These are phyloP conservation scores for Erythrolamprus reginae DNA, from an alignment of 2,113 vertebrate genomes.

Conservation along the genomic window DNA sequence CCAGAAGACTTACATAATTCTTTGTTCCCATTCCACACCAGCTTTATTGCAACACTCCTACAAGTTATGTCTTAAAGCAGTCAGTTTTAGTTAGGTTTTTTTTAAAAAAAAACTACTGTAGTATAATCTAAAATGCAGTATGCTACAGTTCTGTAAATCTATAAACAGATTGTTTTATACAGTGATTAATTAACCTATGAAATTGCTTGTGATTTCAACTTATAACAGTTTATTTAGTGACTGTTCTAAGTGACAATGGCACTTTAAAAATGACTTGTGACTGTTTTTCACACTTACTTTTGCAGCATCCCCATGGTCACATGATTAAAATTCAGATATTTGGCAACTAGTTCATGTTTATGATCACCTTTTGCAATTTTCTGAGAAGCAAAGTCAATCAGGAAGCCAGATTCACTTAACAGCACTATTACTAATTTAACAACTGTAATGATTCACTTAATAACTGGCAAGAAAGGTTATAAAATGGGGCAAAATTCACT, in stretches of 20 bases:
- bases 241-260: background rate
- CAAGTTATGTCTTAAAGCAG: background rate
- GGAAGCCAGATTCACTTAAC: background rate
- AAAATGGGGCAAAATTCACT: background rate
- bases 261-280: background rate
- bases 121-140: background rate
- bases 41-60: background rate
- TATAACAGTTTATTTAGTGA: background rate
- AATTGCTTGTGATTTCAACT: background rate
- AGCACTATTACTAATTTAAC: background rate
- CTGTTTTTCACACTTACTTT: background rate
- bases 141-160: background rate
- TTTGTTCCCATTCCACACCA: background rate
- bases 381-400: background rate
- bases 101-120: background rate
- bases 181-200: background rate
- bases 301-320: background rate
- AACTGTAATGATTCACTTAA: background rate
- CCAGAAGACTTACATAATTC: background rate
- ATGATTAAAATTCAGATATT: background rate
- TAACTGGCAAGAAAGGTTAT: background rate
- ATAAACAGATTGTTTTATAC: background rate
- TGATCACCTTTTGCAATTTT: background rate
- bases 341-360: background rate
- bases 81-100: background rate